phyloP scores from a whole-genome alignment of 1,140 invertebrate genomes.

The Bilobella aurantiaca region DNA sequence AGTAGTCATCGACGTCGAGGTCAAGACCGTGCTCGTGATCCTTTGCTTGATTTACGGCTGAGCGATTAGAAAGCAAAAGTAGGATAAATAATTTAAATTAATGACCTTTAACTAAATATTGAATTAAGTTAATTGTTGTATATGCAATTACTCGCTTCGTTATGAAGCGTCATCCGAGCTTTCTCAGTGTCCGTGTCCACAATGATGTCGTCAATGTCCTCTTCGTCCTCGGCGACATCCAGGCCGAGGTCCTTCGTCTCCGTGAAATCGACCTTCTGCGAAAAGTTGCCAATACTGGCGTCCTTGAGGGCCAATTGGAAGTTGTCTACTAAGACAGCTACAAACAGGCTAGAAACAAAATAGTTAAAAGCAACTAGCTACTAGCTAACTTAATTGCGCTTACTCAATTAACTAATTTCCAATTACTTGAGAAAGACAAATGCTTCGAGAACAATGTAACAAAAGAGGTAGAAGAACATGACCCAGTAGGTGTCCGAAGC shows the following conservation, averaged over 20 bases:
- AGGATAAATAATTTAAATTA: no score
- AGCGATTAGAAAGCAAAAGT: neutral
- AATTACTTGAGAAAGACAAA: slow-evolving; percentile 38
- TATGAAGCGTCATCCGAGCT: no score
- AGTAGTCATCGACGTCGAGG: slow-evolving; percentile 22
- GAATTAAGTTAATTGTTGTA: no score
- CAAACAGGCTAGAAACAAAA: slow-evolving; percentile 33
- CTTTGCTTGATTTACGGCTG: neutral
- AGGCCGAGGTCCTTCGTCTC: neutral
- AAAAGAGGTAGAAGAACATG: slow-evolving; percentile 35
- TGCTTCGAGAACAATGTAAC: slow-evolving; percentile 37
- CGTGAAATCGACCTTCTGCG: neutral
- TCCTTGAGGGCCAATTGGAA: slow-evolving; percentile 36
- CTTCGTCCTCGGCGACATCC: slow-evolving; percentile 1
- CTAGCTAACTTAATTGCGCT: neutral
- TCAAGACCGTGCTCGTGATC: neutral
- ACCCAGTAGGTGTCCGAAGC: slow-evolving; percentile 8
- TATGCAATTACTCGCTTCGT: no score
- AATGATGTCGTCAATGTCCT: neutral
- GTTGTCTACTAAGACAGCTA: slow-evolving; percentile 39
- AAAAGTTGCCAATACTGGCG: slow-evolving; percentile 9
- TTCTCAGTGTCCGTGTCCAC: neutral
- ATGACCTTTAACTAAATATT: no score
- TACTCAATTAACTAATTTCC: neutral
- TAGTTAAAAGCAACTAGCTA: neutral